Conservation (phyloP, 2,113 vertebrate species). For the human (Homo sapiens) region DNA sequence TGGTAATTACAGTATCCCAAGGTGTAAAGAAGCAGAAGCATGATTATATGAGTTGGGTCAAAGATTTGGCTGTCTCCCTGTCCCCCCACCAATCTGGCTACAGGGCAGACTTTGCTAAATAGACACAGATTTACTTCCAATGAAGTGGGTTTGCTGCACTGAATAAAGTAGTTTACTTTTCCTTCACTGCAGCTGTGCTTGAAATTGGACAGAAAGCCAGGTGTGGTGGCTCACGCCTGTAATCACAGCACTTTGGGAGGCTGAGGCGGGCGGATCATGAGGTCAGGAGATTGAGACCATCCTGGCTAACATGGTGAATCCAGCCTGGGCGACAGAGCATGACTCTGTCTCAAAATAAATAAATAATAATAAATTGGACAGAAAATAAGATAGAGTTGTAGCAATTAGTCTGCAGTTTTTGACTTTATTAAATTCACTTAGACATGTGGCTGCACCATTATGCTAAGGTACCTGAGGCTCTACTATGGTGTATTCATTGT, state of each 20-base stretch:
- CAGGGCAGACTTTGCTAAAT: fast-evolving
- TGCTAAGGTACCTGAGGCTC: conserved; percentile 30
- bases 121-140: conserved; percentile 7
- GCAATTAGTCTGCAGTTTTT: conserved; percentile 69
- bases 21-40: fast-evolving
- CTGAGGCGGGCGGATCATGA: no score
- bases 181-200: conserved; percentile 44
- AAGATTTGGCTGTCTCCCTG: fast-evolving
- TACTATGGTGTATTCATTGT: conserved; percentile 9
- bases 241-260: no score
- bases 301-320: no score
- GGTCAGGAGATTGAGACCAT: no score
- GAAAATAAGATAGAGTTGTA: conserved; percentile 59
- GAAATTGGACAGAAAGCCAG: conserved; percentile 4
- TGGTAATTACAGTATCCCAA: fast-evolving
- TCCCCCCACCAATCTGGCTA: background rate
- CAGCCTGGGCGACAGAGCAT: no score
- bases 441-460: background rate
- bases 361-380: background rate
- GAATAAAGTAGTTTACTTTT: conserved; percentile 32
- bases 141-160: background rate
- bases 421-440: conserved; percentile 56
- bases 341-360: no score
- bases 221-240: no score
- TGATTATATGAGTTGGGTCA: fast-evolving